phyloP scores from a whole-genome alignment of 2,797 vertebrate genomes.

The Diplodus sargus region DNA sequence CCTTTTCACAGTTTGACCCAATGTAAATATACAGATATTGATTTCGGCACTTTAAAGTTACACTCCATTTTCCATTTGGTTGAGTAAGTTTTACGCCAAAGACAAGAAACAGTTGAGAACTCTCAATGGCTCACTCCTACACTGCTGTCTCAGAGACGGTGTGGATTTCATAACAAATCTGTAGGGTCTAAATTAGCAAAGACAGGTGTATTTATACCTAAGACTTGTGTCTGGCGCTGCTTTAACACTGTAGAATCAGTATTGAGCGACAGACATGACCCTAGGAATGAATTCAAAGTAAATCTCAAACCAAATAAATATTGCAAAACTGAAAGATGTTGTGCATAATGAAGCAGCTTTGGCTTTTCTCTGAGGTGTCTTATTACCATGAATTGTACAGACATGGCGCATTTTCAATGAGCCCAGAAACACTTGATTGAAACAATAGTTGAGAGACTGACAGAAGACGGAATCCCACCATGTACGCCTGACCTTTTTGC shows the following conservation, averaged over 20 bases:
- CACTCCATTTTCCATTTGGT: not conserved
- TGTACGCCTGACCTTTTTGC: not conserved
- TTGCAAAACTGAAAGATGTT: conserved; percentile 27
- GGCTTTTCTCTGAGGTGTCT: conserved; percentile 31
- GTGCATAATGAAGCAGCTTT: conserved; percentile 41
- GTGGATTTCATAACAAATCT: conserved; percentile 15
- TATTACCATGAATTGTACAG: conserved; percentile 34
- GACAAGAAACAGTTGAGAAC: too few relatives aligned
- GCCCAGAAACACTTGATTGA: conserved; percentile 16
- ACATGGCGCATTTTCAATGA: not conserved
- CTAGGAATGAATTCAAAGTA: conserved; percentile 24
- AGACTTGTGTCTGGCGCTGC: not conserved
- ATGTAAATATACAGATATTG: not conserved
- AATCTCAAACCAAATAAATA: conserved; percentile 51
- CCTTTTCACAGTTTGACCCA: not conserved
- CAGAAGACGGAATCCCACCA: not conserved
- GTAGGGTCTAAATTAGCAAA: conserved; percentile 6
- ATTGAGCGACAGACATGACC: conserved; percentile 9
- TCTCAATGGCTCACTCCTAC: not conserved
- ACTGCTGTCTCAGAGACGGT: not conserved
- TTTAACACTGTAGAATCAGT: conserved; percentile 9
- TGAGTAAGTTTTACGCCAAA: not conserved
- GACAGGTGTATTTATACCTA: conserved; percentile 5
- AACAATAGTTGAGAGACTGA: not conserved
- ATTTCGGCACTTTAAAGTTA: not conserved